Base-by-base conservation (phyloP, 2,888 invertebrate genomes). In the Drosophila longiperda region DNA sequence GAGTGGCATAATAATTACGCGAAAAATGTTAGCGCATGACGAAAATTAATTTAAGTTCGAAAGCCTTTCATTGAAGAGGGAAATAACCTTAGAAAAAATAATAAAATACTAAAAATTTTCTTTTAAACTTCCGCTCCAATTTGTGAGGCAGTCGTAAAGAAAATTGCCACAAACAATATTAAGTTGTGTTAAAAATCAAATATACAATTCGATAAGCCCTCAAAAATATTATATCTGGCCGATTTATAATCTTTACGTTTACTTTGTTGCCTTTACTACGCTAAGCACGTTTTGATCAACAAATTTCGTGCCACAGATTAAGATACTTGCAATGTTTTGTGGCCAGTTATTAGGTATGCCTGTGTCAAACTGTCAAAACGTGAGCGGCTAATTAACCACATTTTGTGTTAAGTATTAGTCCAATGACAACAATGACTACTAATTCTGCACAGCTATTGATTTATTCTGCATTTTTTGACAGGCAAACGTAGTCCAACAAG, bases 251-350 rank as follows among this genome's bases (percentile, higher is more conserved):
- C 75, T 61, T 58, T 65, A n/a, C 9, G 23, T 60, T 78, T 67
- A 20, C 40, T n/a, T 53, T 71, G 32, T 57, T 55, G 40, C n/a
- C 48, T 59, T 54, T n/a, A 55, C 52, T 20, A n/a, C 48, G 45
- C 11, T 55, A 38, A 23, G 68, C 78, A 78, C 80, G 78, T 73
- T 76, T 80, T 66, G 73, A 80, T 73, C 72, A 50, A 63, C 48
- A 59, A 73, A 53, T 61, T 70, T 80, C 87, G 87, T 82, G 83
- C 55, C 45, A 64, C 8, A 62, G 71, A 86, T 82, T 86, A 83
- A 69, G 78, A 61, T 74, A 48, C 70, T 87, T 67, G 67, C 67
- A 63, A 63, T 63, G 67, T 45, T 23, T 60, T 48, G 11, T 33
- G 48, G 48, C 45, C 48, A 62, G 63, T 63, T 81, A 71, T 86